Conservation (phyloP, 2,797 vertebrate genomes). For the Phoeniculus purpureus region DNA sequence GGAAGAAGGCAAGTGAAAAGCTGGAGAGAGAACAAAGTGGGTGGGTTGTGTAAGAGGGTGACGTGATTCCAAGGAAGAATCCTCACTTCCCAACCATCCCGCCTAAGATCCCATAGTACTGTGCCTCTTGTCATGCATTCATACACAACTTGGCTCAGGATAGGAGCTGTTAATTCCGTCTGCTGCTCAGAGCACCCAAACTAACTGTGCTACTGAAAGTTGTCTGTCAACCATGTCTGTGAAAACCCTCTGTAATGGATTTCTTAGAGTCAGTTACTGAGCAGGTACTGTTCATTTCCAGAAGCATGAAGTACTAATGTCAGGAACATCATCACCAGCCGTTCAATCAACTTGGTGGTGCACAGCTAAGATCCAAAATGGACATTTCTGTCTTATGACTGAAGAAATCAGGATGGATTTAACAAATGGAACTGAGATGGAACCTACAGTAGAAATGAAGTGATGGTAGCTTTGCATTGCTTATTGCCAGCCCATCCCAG, state of each 20-base stretch:
- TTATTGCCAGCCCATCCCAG: background rate
- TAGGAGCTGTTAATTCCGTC: background rate
- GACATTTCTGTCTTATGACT: background rate
- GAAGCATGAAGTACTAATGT: background rate
- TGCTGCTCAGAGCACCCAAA: background rate
- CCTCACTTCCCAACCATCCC: background rate
- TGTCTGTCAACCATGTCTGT: background rate
- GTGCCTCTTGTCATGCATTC: background rate
- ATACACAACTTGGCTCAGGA: background rate
- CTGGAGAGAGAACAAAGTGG: background rate
- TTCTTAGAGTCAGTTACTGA: background rate
- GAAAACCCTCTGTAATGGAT: background rate
- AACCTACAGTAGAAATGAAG: background rate
- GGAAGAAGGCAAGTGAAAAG: background rate
- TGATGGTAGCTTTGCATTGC: background rate
- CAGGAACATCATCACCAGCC: background rate
- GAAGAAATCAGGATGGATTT: background rate
- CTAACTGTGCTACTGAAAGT: background rate
- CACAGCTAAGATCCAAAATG: background rate
- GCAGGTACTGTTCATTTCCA: background rate
- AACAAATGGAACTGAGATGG: background rate
- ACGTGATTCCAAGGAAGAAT: background rate
- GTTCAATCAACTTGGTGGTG: background rate
- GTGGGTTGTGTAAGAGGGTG: background rate
- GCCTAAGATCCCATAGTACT: background rate